Percentiles rank a stretch among this genome's conserved stretches.
Evolutionary conservation across 2,113 vertebrate genomes (phyloP).

Genomic region (Chinchilla lanigera): DNA sequence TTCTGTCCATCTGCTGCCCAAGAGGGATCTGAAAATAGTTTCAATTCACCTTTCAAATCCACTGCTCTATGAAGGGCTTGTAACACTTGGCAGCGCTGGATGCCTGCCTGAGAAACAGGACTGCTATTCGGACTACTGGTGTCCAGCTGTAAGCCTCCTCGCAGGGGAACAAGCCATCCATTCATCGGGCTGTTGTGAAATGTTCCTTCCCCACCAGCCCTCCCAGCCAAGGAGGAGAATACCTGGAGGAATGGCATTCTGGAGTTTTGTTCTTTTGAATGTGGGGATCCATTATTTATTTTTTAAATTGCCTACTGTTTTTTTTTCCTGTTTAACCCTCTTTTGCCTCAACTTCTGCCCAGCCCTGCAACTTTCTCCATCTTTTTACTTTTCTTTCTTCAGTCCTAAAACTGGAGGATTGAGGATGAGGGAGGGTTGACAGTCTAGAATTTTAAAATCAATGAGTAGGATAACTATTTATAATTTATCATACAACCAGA

Average conservation of each 20-base stretch:
- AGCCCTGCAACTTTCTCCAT: not conserved
- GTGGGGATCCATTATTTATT: not conserved
- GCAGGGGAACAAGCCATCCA: constrained; percentile 70
- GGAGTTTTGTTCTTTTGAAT: constrained; percentile 23
- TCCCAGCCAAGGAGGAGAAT: constrained; percentile 15
- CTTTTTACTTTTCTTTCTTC: constrained; percentile 17
- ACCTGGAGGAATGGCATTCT: constrained; percentile 43
- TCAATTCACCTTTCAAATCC: constrained; percentile 77
- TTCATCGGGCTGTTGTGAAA: constrained; percentile 68
- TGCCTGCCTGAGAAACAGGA: constrained; percentile 54
- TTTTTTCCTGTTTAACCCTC: not conserved
- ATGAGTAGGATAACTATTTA: not conserved
- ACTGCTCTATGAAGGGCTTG: constrained; percentile 65
- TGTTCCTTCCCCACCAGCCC: constrained; percentile 30
- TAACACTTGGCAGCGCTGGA: constrained; percentile 63
- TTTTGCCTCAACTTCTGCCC: not conserved
- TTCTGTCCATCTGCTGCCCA: constrained; percentile 75
- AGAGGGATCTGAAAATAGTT: constrained; percentile 76
- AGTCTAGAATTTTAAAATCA: constrained; percentile 21
- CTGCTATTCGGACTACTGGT: constrained; percentile 58
- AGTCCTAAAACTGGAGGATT: not conserved
- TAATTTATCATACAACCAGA: not conserved
- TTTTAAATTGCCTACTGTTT: not conserved
- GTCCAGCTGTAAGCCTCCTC: constrained; percentile 68
- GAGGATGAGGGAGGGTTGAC: not conserved